A percentile compares a stretch with the other conserved stretches of the same genome.
Conservation (phyloP, 2,888 invertebrate species). For the Eupithecia subumbrata region DNA sequence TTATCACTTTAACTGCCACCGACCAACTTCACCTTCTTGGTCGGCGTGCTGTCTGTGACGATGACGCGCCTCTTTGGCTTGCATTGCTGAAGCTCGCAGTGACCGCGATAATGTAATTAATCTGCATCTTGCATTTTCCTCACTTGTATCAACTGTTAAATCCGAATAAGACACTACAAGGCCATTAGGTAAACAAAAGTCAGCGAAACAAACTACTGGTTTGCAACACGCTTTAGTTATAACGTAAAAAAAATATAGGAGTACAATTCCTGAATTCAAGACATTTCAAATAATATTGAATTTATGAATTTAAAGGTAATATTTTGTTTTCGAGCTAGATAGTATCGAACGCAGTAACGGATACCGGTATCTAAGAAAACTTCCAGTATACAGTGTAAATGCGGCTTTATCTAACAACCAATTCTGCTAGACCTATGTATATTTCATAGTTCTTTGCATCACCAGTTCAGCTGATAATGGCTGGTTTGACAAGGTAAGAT, state of each 20-base stretch:
- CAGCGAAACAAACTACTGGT: background rate
- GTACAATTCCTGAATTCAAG: background rate
- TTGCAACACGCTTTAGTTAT: background rate
- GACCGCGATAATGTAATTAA: background rate
- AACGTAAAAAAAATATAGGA: background rate
- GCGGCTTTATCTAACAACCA: constrained; percentile 8
- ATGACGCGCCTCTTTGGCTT: background rate
- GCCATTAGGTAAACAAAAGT: background rate
- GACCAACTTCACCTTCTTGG: background rate
- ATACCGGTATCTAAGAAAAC: background rate
- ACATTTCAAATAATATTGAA: background rate
- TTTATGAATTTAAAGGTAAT: no score
- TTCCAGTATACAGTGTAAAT: background rate
- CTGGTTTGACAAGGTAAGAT: constrained; percentile 38
- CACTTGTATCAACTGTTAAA: background rate
- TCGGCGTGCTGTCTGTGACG: background rate
- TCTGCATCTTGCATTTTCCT: background rate
- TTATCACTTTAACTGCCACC: background rate
- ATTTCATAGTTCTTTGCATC: constrained; percentile 27
- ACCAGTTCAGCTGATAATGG: constrained; percentile 35
- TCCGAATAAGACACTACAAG: background rate
- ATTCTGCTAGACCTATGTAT: constrained; percentile 29
- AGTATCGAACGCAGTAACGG: no score
- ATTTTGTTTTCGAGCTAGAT: no score
- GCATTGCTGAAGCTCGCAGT: background rate